Percentiles rank a stretch among this genome's conserved stretches.
Evolutionary conservation across 1,140 invertebrate species (phyloP).

Genomic region (Globodera rostochiensis): DNA sequence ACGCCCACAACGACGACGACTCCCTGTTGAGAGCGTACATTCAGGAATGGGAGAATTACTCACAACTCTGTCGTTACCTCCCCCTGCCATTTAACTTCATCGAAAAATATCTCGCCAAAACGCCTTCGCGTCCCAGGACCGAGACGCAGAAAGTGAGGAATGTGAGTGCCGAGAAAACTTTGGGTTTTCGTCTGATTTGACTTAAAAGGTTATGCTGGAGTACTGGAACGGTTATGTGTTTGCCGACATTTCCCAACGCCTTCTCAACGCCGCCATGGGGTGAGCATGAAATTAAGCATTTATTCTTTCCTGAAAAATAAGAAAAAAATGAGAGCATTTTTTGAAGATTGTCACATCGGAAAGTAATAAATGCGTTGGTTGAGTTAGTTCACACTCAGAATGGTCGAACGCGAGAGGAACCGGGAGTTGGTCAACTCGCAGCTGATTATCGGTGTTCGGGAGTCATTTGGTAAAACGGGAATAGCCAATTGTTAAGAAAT

Average conservation of each 20-base stretch:
- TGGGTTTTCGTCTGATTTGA: neutral
- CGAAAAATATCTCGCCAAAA: slow-evolving; percentile 30
- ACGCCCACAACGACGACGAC: slow-evolving; percentile 37
- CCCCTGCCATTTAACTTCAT: slow-evolving; percentile 51
- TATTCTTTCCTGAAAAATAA: too few species aligned
- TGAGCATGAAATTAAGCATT: neutral
- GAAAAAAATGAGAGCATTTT: too few species aligned
- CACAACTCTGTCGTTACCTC: slow-evolving; percentile 37
- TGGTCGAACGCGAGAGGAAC: slow-evolving; percentile 43
- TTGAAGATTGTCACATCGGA: neutral
- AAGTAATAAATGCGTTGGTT: neutral
- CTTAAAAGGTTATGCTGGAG: slow-evolving; percentile 41
- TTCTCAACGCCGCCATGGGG: slow-evolving; percentile 48
- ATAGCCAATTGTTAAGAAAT: neutral
- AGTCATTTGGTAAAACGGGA: slow-evolving; percentile 42
- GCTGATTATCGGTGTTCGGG: slow-evolving; percentile 49
- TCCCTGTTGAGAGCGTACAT: slow-evolving; percentile 44
- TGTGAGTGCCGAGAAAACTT: slow-evolving; percentile 1
- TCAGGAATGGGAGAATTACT: slow-evolving; percentile 47
- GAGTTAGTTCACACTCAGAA: slow-evolving; percentile 19
- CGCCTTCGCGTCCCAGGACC: neutral
- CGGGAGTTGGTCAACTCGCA: slow-evolving; percentile 46
- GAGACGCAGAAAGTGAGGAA: slow-evolving; percentile 24
- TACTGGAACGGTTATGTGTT: slow-evolving; percentile 48
- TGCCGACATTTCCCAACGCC: slow-evolving; percentile 38